Conservation (phyloP, 2,113 vertebrate species). For the Solenodon paradoxus region DNA sequence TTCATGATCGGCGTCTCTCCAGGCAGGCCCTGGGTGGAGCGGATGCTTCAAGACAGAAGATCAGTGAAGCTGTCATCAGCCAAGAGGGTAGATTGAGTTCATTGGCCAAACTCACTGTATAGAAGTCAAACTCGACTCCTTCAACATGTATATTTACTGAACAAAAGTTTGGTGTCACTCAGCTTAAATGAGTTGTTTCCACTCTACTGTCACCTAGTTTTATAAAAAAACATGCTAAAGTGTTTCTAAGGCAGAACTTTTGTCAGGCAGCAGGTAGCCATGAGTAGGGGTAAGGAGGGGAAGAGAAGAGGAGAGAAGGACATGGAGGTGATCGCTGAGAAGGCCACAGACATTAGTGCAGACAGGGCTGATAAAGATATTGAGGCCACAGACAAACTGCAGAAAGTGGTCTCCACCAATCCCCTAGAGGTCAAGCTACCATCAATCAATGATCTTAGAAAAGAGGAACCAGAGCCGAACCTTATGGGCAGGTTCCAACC, state of each 20-base stretch:
- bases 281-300: too few relatives aligned
- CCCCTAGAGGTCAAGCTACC: too few relatives aligned
- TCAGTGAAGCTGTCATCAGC: neutral
- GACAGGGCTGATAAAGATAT: too few relatives aligned
- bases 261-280: too few relatives aligned
- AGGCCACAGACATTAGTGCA: too few relatives aligned
- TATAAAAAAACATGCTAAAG: neutral
- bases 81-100: neutral
- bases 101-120: neutral
- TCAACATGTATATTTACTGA: neutral
- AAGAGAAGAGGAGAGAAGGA: too few relatives aligned
- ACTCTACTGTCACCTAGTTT: neutral
- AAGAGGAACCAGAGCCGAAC: too few relatives aligned
- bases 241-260: neutral
- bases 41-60: neutral
- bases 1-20: neutral
- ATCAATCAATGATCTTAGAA: too few relatives aligned
- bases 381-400: too few relatives aligned
- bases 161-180: neutral
- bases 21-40: neutral
- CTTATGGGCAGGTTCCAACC: too few relatives aligned
- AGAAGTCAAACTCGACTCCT: neutral
- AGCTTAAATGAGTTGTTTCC: neutral
- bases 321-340: too few relatives aligned
- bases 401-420: too few relatives aligned